These are phyloP conservation scores for Tribolium castaneum DNA, from an alignment of 1,140 invertebrate genomes.

Conservation along the genomic window DNA sequence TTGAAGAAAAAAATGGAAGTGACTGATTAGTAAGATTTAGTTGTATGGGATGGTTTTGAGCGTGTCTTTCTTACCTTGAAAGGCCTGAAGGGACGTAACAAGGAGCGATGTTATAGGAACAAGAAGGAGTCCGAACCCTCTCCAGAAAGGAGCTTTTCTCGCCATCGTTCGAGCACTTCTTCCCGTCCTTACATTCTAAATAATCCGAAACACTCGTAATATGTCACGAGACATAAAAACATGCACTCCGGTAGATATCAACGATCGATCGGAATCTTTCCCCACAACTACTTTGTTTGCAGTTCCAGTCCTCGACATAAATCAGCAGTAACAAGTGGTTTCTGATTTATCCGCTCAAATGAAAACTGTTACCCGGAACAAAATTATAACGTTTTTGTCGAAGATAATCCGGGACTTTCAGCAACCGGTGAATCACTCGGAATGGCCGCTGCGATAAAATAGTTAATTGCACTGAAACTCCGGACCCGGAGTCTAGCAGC, in stretches of 20 bases:
- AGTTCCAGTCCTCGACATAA: constrained; percentile 36
- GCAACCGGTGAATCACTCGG: not conserved
- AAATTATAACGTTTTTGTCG: constrained; percentile 21
- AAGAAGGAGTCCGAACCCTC: constrained; percentile 17
- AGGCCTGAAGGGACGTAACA: constrained; percentile 40
- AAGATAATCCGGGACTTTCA: constrained; percentile 7
- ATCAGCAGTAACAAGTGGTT: constrained; percentile 48
- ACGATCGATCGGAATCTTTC: constrained; percentile 17
- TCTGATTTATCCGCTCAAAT: constrained; percentile 40
- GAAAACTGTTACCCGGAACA: constrained; percentile 17
- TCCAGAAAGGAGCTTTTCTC: constrained; percentile 15
- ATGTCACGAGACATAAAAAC: constrained; percentile 33
- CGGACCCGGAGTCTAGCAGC: not conserved
- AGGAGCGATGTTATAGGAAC: constrained; percentile 23
- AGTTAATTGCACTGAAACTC: constrained; percentile 4
- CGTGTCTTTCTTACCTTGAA: constrained; percentile 37
- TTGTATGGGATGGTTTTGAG: not conserved
- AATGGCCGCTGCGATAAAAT: not conserved
- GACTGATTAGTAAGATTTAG: not conserved
- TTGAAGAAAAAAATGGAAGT: not conserved
- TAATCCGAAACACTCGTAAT: constrained; percentile 17
- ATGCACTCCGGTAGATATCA: constrained; percentile 5
- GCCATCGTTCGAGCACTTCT: constrained; percentile 11
- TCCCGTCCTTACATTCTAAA: constrained; percentile 24
- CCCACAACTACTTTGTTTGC: constrained; percentile 28